A percentile compares a stretch with the other conserved stretches of the same genome.
These are phyloP conservation scores for Argentina silus DNA, from an alignment of 2,797 vertebrate genomes.

Conservation along the genomic window DNA sequence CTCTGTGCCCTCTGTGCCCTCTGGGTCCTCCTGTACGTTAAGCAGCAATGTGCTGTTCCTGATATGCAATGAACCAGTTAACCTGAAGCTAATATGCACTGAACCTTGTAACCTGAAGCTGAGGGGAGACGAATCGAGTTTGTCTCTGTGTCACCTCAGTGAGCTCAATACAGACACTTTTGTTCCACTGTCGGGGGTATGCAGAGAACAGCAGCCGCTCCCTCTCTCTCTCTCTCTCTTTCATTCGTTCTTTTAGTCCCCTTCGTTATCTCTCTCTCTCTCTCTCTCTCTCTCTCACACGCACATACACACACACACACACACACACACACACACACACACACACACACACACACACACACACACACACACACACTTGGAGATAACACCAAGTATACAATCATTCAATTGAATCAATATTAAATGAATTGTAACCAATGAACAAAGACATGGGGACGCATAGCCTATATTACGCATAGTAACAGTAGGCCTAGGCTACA, in stretches of 20 bases:
- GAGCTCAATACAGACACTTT: constrained; percentile 21
- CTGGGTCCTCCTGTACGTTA: constrained; percentile 19
- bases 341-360: too few species aligned
- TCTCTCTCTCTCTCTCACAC: constrained; percentile 7
- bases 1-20: constrained; percentile 32
- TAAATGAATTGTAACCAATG: too few species aligned
- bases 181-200: constrained; percentile 32
- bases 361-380: neutral
- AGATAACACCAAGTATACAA: too few species aligned
- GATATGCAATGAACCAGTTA: constrained; percentile 49
- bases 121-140: neutral
- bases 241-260: neutral
- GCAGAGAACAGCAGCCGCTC: neutral
- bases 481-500: too few species aligned
- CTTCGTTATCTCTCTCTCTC: neutral
- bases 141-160: constrained; percentile 31
- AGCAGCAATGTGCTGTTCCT: constrained; percentile 29
- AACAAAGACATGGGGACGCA: too few species aligned
- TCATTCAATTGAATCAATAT: too few species aligned
- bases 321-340: too few species aligned
- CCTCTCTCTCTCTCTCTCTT: constrained; percentile 35
- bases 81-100: constrained; percentile 33
- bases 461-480: too few species aligned
- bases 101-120: constrained; percentile 47
- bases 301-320: too few species aligned